These are phyloP conservation scores for Muscicapa striata DNA, from an alignment of 2,797 vertebrate species.

Conservation along the genomic window DNA sequence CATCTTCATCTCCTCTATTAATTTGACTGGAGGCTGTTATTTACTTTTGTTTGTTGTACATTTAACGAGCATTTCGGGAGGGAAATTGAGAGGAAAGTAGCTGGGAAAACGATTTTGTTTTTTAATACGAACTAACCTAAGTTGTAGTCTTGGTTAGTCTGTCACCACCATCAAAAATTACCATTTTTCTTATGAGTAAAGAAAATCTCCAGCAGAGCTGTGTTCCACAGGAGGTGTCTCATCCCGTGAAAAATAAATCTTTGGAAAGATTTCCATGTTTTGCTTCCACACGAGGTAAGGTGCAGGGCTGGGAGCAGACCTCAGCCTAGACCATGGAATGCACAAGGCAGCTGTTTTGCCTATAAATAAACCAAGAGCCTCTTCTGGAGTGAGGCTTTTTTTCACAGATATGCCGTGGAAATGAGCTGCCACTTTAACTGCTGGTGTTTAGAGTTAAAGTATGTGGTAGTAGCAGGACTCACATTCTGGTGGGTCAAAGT, in stretches of 20 bases:
- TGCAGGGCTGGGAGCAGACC: not conserved
- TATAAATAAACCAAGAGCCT: slow-evolving; percentile 46
- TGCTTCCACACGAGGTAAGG: not conserved
- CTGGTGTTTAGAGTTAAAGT: not conserved
- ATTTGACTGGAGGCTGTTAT: not conserved
- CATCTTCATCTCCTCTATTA: not conserved
- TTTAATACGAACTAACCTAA: not conserved
- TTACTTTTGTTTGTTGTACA: not conserved
- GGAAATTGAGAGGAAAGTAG: not conserved
- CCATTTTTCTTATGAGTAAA: not conserved
- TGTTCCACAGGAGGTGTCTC: not conserved
- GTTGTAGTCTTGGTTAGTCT: not conserved
- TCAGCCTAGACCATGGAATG: not conserved
- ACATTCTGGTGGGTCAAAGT: not conserved
- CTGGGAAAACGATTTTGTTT: not conserved
- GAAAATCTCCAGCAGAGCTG: not conserved
- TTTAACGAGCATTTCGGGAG: not conserved
- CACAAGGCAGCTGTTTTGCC: slow-evolving; percentile 49
- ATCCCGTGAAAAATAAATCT: not conserved
- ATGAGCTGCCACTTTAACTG: not conserved
- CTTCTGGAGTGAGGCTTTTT: not conserved
- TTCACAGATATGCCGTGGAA: not conserved
- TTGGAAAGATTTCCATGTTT: not conserved
- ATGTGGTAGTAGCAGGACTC: not conserved
- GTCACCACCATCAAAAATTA: not conserved